These are phyloP conservation scores for Scaptomyza pallida DNA, from an alignment of 1,140 invertebrate species.

Conservation along the genomic window DNA sequence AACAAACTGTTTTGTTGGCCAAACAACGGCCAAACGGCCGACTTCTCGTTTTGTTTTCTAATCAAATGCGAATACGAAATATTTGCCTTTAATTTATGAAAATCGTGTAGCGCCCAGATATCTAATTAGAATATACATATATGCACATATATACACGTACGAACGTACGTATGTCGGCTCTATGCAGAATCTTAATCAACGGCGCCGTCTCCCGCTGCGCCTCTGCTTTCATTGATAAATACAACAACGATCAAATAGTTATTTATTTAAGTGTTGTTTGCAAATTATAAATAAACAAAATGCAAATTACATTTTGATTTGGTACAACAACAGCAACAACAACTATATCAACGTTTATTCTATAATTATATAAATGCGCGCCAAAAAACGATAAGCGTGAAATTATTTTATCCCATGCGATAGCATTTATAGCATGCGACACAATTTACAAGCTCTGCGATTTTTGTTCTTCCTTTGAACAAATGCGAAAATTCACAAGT, in stretches of 20 bases:
- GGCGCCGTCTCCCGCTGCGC: slow-evolving; percentile 35
- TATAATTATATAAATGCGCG: slow-evolving; percentile 23
- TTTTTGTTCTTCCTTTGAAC: too few species aligned
- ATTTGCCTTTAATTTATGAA: slow-evolving; percentile 73
- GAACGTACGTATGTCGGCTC: neutral
- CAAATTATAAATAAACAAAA: slow-evolving; percentile 55
- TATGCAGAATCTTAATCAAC: slow-evolving; percentile 23
- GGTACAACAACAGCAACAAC: slow-evolving; percentile 38
- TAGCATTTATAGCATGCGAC: slow-evolving; percentile 16
- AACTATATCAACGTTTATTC: slow-evolving; percentile 21
- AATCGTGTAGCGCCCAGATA: slow-evolving; percentile 66
- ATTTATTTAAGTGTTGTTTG: slow-evolving; percentile 30
- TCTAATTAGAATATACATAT: slow-evolving; percentile 72
- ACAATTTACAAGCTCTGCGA: neutral
- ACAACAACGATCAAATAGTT: slow-evolving; percentile 6
- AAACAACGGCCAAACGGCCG: neutral
- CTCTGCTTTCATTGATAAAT: slow-evolving; percentile 60
- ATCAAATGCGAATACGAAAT: slow-evolving; percentile 57
- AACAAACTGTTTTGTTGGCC: slow-evolving; percentile 16
- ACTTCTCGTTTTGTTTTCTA: slow-evolving; percentile 28
- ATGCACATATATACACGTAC: slow-evolving; percentile 9
- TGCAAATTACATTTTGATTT: slow-evolving; percentile 41
- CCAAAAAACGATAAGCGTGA: slow-evolving; percentile 10
- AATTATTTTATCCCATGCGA: slow-evolving; percentile 4
- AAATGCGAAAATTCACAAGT: too few species aligned